phyloP scores from a whole-genome alignment of 2,888 invertebrate species.

The Amorpha juglandis region DNA sequence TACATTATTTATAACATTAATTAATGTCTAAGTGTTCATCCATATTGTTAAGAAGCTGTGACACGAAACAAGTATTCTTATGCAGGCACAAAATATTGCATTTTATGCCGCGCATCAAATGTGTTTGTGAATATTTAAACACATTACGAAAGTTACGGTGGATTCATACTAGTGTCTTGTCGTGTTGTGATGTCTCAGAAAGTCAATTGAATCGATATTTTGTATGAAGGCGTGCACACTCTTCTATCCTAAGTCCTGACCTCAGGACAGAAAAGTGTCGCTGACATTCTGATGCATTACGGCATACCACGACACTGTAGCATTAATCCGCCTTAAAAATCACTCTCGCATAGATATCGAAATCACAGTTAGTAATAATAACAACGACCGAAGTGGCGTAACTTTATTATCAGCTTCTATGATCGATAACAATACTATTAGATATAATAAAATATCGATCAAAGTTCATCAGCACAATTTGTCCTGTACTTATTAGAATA shows the following conservation, averaged over 20 bases:
- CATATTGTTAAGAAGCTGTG: neutral
- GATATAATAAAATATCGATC: slow-evolving; percentile 7
- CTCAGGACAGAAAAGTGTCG: no score
- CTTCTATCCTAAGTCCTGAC: no score
- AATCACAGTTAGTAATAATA: neutral
- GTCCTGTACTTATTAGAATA: neutral
- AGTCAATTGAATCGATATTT: no score
- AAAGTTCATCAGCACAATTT: neutral
- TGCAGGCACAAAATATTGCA: neutral
- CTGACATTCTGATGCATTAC: no score
- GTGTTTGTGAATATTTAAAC: neutral
- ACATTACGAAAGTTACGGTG: neutral
- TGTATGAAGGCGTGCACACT: no score
- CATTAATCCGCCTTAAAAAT: no score
- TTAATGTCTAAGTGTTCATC: neutral
- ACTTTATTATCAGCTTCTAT: slow-evolving; percentile 12
- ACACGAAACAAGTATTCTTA: neutral
- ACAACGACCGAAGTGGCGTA: neutral
- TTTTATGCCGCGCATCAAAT: neutral
- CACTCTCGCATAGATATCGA: slow-evolving; percentile 4
- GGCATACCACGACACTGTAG: no score
- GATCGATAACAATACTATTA: slow-evolving; percentile 11
- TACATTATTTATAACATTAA: neutral
- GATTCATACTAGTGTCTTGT: no score
- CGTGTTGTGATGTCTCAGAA: no score